phyloP scores from a whole-genome alignment of 2,888 invertebrate genomes.

The Hirtodrosophila trivittata region DNA sequence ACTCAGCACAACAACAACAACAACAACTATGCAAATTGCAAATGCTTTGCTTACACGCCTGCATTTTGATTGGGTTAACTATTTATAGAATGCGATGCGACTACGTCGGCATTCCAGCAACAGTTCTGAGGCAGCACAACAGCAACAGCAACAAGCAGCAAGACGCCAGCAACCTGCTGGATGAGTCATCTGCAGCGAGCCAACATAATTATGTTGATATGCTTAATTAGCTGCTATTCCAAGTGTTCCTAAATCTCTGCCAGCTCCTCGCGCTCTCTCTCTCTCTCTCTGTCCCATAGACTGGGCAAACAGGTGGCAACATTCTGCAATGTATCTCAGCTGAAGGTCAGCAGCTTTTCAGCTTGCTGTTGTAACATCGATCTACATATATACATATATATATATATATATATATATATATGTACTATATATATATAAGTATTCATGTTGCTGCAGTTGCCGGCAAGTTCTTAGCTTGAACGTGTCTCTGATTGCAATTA shows the following conservation, averaged over 20 bases:
- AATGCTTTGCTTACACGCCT: constrained; percentile 76
- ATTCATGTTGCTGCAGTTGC: constrained; percentile 16
- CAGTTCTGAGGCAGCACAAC: constrained; percentile 5
- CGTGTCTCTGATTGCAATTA: constrained; percentile 21
- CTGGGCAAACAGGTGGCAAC: no score
- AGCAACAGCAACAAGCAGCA: constrained; percentile 24
- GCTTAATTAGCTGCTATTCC: constrained; percentile 74
- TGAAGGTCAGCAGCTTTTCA: constrained; percentile 75
- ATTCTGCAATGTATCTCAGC: constrained; percentile 26
- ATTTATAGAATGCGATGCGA: constrained; percentile 67
- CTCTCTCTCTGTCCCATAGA: no score
- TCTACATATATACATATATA: no score
- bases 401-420: no score
- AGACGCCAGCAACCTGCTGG: constrained; percentile 45
- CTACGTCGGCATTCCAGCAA: constrained; percentile 62
- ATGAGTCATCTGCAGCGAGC: constrained; percentile 36
- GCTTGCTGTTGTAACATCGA: no score
- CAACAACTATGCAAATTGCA: constrained; percentile 68
- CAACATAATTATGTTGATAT: constrained; percentile 65
- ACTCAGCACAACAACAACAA: constrained; percentile 40
- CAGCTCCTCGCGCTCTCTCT: constrained; percentile 39
- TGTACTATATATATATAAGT: no score
- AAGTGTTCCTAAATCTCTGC: constrained; percentile 31
- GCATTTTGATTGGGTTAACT: constrained; percentile 78
- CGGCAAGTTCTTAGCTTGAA: no score